Evolutionary conservation across 2,888 invertebrate genomes (phyloP), one percentile per base, ranked within the genome.

Genomic region (Drosophila setosimentum): DNA sequence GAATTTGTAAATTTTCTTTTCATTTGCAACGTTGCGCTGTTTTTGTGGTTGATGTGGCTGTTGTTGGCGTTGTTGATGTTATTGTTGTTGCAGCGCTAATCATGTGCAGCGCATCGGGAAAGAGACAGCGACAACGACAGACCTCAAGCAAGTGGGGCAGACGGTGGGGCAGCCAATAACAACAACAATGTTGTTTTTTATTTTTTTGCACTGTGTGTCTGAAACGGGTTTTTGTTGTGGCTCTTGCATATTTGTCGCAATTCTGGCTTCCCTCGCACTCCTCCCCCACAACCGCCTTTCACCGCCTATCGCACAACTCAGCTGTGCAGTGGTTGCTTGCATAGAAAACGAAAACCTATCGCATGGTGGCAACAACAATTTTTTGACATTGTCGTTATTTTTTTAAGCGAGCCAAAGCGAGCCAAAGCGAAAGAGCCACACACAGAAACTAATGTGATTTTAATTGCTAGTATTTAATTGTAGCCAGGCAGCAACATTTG

Each of bases 1-100:
- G 92, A 93, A 93, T 93, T 92, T 90, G 91, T 92, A 92, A 92
- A 89, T 92, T 91, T 91, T 91, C 81, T 87, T 91, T 91, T 89
- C 81, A 80, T 91, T 91, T 91, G 81, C 76, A 78, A 78, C 71
- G 85, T 69, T 70, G 68, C 68, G 64, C 59, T 65, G 67, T 59
- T 63, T 62, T 73, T 67, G 62, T 50, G 72, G 54, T 37, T 68
- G 42, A 33, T 66, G 48, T 45, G 66, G 54, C 37, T 72, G 51
- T 63, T 73, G 70, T 63, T 84, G 59, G 37, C 53, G 21, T 42
- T 69, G 33, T 45, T 67, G 55, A 40, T 72, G 49, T 61, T 73
- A 69, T 61, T 82, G 60, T 42, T 60, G 60, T 57, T 69, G 54
- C 50, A 77, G 78, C 78, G 86, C 82, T 88, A 87, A 90, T 87